A percentile compares a stretch with the other conserved stretches of the same genome.
Conservation (phyloP, 2,113 vertebrate genomes). For the Channa maculata region DNA sequence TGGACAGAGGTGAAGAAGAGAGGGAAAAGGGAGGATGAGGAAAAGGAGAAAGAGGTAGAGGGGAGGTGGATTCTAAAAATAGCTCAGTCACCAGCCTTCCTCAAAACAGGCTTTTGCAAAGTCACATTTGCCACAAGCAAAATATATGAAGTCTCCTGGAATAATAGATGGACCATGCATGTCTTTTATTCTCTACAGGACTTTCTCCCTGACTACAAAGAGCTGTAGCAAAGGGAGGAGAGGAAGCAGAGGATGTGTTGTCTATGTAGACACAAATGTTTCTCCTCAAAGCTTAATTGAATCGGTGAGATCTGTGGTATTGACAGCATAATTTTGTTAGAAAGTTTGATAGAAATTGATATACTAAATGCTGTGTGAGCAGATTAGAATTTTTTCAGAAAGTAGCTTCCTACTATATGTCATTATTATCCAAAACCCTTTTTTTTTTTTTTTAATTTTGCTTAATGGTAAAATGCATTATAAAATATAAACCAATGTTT, state of each 20-base stretch:
- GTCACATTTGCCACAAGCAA: conserved; percentile 67
- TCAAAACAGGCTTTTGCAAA: conserved; percentile 63
- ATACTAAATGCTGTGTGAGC: too few species aligned
- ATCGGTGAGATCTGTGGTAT: conserved; percentile 2
- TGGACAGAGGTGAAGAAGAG: conserved; percentile 58
- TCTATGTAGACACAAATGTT: conserved; percentile 25
- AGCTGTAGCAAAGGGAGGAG: conserved; percentile 10
- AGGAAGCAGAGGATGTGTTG: conserved; percentile 14
- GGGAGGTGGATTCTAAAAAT: conserved; percentile 62
- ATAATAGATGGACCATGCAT: conserved; percentile 60
- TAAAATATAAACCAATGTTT: background rate
- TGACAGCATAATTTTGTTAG: conserved; percentile 3
- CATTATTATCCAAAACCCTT: conserved; percentile 1
- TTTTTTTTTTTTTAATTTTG: too few species aligned
- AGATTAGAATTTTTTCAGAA: too few species aligned
- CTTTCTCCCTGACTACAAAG: conserved; percentile 38
- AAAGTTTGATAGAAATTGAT: too few species aligned
- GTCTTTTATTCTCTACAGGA: conserved; percentile 25
- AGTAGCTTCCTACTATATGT: background rate
- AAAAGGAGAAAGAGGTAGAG: conserved; percentile 11
- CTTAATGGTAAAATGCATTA: background rate
- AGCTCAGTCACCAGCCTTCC: conserved; percentile 48
- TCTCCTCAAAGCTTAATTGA: conserved; percentile 5
- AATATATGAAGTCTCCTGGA: conserved; percentile 69
- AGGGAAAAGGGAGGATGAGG: conserved; percentile 25